phyloP scores from a whole-genome alignment of 2,113 vertebrate species.

The Heliornis fulica region DNA sequence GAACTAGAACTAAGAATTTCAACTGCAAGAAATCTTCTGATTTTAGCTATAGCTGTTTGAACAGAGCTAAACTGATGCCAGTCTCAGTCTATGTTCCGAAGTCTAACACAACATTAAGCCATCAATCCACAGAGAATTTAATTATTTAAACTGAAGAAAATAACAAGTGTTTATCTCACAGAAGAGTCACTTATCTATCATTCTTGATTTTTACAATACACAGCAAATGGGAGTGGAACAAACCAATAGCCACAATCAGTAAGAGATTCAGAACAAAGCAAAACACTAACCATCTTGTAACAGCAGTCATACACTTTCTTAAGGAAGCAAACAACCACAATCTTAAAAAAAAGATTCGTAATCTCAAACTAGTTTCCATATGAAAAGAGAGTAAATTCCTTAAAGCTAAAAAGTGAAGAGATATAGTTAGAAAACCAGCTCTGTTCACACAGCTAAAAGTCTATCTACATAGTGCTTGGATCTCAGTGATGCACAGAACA shows the following conservation, averaged over 20 bases:
- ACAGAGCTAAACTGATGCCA: background rate
- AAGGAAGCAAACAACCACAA: background rate
- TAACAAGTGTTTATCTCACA: background rate
- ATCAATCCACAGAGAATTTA: background rate
- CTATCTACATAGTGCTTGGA: background rate
- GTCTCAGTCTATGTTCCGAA: background rate
- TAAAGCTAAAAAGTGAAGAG: background rate
- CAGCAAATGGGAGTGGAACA: background rate
- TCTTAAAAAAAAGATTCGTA: background rate
- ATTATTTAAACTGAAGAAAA: background rate
- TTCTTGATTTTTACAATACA: background rate
- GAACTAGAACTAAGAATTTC: background rate
- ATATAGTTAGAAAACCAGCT: background rate
- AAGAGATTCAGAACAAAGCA: background rate
- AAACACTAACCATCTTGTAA: background rate
- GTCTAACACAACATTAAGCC: background rate
- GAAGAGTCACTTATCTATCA: background rate
- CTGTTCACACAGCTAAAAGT: background rate
- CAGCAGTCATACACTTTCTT: background rate
- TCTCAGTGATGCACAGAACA: background rate
- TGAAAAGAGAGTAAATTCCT: background rate
- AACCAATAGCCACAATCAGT: background rate
- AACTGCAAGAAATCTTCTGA: background rate
- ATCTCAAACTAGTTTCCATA: background rate
- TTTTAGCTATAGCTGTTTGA: background rate